Evolutionary conservation across 2,888 invertebrate genomes (phyloP), one percentile per base, ranked within the genome.

Genomic region (Chaetogeoica ovagalla): DNA sequence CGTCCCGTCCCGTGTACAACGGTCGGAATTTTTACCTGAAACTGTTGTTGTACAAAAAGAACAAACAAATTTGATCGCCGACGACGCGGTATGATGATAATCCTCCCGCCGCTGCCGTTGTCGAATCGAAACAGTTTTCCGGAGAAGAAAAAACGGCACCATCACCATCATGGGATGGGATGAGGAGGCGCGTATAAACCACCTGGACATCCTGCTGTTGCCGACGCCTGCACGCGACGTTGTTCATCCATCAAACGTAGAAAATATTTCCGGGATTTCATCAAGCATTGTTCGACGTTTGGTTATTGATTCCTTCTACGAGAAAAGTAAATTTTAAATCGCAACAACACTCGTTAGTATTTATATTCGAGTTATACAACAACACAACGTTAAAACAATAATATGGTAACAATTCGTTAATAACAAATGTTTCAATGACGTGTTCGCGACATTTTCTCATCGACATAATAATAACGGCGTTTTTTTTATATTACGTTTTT

Each of bases 181-280:
- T n/a, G 15, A 6, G 55, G n/a, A 75, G 57, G 48, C 39, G 21
- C 15, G 9, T 59, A 76, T 48, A 48, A 48, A 48, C 48, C 75
- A 76, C 75, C 75, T 76, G 75, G 75, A 66, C 75, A 66, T 75
- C 19, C 39, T 21, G 55, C 55, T n/a, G n/a, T n/a, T n/a, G n/a
- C n/a, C n/a, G n/a, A n/a, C n/a, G n/a, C n/a, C n/a, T n/a, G 30
- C n/a, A 65, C 21, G 48, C 17, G 65, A 39, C 5, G 39, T 39
- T 39, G 57, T 74, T 65, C 65, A 7, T 39, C 30, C 30, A 30
- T n/a, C 37, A 30, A 74, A 74, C 62, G 30, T 30, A n/a, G 39
- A 0, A 55, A n/a, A 39, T 39, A 48, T 48, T 30, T 48, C 43
- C n/a, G n/a, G n/a, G 48, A 1, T 48, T 48, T 11, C 11, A 48